A percentile compares a stretch with the other conserved stretches of the same genome.
Evolutionary conservation across 23 tunicate genomes (phyloP).

Genomic region (Ciona savignyi): DNA sequence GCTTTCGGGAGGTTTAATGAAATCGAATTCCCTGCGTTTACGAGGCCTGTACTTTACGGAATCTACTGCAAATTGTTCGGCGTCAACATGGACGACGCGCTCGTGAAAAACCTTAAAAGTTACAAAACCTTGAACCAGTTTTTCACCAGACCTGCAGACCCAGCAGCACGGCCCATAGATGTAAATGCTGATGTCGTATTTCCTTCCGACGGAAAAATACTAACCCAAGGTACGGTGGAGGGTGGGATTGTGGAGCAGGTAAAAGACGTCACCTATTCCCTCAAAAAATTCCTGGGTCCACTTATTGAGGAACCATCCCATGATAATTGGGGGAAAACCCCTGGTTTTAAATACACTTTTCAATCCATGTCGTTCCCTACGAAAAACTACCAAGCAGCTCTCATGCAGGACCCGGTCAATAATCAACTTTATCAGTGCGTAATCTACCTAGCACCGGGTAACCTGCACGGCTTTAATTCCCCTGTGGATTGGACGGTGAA

Average conservation of each 20-base stretch:
- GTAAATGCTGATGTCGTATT: constrained; percentile 26
- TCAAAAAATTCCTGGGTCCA: constrained; percentile 87
- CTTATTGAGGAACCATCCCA: constrained; percentile 26
- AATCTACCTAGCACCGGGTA: constrained; percentile 89
- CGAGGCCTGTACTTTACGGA: constrained; percentile 14
- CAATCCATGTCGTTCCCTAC: background rate
- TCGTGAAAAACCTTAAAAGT: constrained; percentile 36
- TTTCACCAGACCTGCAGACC: constrained; percentile 72
- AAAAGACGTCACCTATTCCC: constrained; percentile 73
- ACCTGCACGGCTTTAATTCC: constrained; percentile 85
- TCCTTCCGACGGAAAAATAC: constrained; percentile 82
- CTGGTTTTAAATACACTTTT: constrained; percentile 10
- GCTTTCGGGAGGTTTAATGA: constrained; percentile 37
- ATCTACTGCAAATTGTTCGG: constrained; percentile 28
- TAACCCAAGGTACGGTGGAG: constrained; percentile 37
- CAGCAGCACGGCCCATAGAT: constrained; percentile 51
- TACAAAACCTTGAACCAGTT: constrained; percentile 58
- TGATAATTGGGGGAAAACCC: constrained; percentile 32
- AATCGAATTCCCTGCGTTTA: background rate
- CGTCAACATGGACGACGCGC: constrained; percentile 79
- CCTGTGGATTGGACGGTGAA: constrained; percentile 79
- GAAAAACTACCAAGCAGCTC: constrained; percentile 30
- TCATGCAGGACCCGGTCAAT: constrained; percentile 67
- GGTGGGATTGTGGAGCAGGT: constrained; percentile 85
- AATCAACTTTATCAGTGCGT: constrained; percentile 81